Conservation (phyloP, 2,888 invertebrate species). For the Lasioglossum marginatum region DNA sequence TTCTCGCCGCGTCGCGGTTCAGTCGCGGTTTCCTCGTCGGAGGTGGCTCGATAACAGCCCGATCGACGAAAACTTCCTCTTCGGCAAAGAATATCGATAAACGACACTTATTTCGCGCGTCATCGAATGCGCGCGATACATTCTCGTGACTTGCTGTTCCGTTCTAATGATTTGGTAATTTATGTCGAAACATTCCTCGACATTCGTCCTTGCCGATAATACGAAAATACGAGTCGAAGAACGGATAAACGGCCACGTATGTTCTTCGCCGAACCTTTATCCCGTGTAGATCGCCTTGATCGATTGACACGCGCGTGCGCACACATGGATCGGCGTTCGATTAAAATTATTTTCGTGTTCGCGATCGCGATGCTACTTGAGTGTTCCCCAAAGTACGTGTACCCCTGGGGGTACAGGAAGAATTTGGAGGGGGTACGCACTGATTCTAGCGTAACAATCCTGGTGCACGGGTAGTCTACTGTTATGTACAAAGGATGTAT, state of each 20-base stretch:
- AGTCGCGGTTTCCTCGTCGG: background rate
- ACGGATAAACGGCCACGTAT: background rate
- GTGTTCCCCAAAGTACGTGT: no score
- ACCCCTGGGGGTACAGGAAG: no score
- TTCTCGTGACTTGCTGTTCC: background rate
- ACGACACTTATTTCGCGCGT: conserved; percentile 20
- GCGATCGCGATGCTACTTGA: no score
- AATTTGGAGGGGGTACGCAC: no score
- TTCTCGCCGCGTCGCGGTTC: background rate
- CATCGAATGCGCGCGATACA: conserved; percentile 38
- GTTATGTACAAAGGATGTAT: no score
- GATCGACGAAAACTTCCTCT: conserved; percentile 17
- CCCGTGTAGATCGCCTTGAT: background rate
- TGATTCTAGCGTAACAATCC: no score
- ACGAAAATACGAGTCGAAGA: background rate
- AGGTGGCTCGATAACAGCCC: background rate
- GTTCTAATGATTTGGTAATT: background rate
- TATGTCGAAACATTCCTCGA: background rate
- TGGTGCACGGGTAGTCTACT: no score
- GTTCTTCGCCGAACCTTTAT: background rate
- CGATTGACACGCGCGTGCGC: background rate
- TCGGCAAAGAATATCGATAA: conserved; percentile 4
- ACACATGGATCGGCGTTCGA: background rate
- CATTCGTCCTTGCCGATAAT: background rate
- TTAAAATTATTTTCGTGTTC: background rate